Base-by-base conservation (phyloP, 2,113 vertebrate genomes). In the Neolamprologus variostigma region DNA sequence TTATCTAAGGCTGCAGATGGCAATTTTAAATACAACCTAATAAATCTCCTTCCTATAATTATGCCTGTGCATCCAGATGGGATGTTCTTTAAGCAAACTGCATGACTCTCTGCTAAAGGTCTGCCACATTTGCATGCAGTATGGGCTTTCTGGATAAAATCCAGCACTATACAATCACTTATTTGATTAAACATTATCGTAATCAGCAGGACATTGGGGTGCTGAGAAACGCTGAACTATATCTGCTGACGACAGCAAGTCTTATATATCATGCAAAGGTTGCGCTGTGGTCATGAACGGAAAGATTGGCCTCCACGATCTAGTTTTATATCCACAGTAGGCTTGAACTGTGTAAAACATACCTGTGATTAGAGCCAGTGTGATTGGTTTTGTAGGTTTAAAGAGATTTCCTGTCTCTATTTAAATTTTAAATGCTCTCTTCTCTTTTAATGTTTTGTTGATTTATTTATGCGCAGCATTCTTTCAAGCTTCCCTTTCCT, bases 141-240 rank as follows among this genome's bases (percentile, higher is more conserved):
- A 90, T 91, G 85, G 88, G 53, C 26, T 63, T 82, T 91, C 88
- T 96, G 95, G 96, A 92, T 87, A 54, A 11, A 33, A 19, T 87
- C 94, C 96, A 95, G 87, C 10, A 68, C 86, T 93, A 89, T 95
- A 92, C 40, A 86, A 94, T 94, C 94, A 95, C 94, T 96, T 94
- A 92, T 96, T 96, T 95, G 94, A 96, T 96, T 95, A 95, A 95
- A 95, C 93, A 89, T 80, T 85, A 91, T 90, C 82, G 85, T 85
- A 91, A 90, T 93, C 89, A 94, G 92, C 91, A 90, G 83, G 83
- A 91, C 86, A 83, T 16, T n/a, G 55, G 37, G n/a, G 82, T 87
- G 87, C 80, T 66, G 76, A 83, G 66, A 91, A 87, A 86, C 87
- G 86, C 78, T 50, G 28, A 92, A 47, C 59, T 81, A 33, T 61